phyloP scores from a whole-genome alignment of 1,140 invertebrate genomes.

The Lasioglossum baleicum region DNA sequence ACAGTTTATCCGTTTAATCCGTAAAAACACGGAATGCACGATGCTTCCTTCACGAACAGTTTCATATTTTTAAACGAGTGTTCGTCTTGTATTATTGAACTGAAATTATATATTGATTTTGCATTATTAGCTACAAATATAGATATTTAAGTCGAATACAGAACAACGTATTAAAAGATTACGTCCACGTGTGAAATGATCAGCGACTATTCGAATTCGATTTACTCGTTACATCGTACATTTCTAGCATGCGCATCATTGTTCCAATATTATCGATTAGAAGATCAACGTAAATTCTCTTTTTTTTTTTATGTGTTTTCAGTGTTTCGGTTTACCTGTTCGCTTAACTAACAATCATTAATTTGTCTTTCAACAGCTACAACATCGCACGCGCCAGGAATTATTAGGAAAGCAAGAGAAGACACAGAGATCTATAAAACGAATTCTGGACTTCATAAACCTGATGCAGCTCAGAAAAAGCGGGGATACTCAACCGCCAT shows the following conservation, averaged over 20 bases:
- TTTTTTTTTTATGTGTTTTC: conserved; percentile 5
- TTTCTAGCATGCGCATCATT: conserved; percentile 59
- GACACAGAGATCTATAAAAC: conserved; percentile 77
- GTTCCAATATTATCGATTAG: conserved; percentile 18
- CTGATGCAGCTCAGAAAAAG: conserved; percentile 69
- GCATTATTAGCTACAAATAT: conserved; percentile 13
- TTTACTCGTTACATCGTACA: conserved; percentile 47
- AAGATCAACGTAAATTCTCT: conserved; percentile 15
- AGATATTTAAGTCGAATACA: background rate
- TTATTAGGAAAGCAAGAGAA: conserved; percentile 75
- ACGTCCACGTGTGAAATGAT: background rate
- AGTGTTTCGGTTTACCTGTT: background rate
- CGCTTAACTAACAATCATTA: background rate
- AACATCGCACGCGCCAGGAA: conserved; percentile 75
- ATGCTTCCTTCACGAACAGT: conserved; percentile 30
- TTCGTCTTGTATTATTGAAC: conserved; percentile 23
- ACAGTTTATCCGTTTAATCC: conserved; percentile 23
- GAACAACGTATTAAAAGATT: background rate
- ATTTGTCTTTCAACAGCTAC: conserved; percentile 64
- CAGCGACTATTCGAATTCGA: background rate
- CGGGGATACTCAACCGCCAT: conserved; percentile 62
- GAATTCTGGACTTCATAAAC: conserved; percentile 77
- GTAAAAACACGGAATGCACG: conserved; percentile 36
- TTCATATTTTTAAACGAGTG: conserved; percentile 7
- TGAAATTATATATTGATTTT: conserved; percentile 33